Evolutionary conservation across 1,140 invertebrate species (phyloP), one percentile per base, ranked within the genome.

Genomic region (Pachypeltis micranthus): DNA sequence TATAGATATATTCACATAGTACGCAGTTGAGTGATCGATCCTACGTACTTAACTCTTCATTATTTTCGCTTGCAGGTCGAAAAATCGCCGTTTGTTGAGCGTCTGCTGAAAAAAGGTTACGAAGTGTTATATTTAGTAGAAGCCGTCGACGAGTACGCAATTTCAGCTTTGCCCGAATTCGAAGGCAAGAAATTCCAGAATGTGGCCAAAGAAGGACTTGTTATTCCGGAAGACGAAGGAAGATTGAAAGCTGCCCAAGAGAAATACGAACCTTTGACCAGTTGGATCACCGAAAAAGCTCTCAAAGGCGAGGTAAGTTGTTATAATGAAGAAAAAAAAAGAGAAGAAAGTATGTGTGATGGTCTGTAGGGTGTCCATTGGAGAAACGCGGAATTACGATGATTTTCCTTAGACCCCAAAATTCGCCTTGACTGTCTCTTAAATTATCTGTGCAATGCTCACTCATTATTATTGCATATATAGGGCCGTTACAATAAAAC

Each of bases 141-240:
- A 76, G 92, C 97, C 59, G 93, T 99, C 34, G 97, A 99, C 78
- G 96, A 99, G 76, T 99, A 99, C 76, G 87, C 90, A 67, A 91
- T 99, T 62, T 94, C 95, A 47, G 86, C 93, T 7, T 76, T 99
- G 69, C 95, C 97, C n/a, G 96, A 99, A 76, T 99, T 95, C 76
- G 96, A 99, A 70, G 92, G 93, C 27, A 97, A 98, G 78, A 98
- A 98, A 75, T 97, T 99, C 87, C 95, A 98, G 77, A 99, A 99
- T 73, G 92, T 98, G 29, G 97, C 97, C 64, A 99, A 99, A 75
- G 97, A 99, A 78, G 95, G 96, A 1, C 85, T 99, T 69, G 84
- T 86, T 61, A 73, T 99, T 1, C 85, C 93, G 63, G 92, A 88
- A 72, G 85, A 84, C 21, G 83, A 85, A 57, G 93, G 95, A 72